Conservation (phyloP, 2,113 vertebrate species). For the Ctenomys sociabilis region DNA sequence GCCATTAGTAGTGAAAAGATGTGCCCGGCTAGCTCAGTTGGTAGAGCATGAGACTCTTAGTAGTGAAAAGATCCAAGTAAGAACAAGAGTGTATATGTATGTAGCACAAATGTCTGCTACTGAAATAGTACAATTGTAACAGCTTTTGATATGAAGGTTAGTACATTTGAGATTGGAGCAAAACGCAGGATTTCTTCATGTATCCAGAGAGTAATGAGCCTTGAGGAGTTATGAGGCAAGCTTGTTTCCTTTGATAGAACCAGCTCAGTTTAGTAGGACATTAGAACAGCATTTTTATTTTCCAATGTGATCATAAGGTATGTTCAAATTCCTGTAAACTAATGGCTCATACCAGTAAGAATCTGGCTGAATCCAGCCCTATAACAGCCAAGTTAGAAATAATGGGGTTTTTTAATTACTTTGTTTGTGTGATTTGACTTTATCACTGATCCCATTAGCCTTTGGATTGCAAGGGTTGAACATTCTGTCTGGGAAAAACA, state of each 20-base stretch:
- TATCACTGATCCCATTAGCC: slow-evolving; percentile 83
- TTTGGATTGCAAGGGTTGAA: slow-evolving; percentile 77
- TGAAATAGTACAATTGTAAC: slow-evolving; percentile 16
- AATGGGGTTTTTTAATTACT: slow-evolving; percentile 83
- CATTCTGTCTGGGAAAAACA: slow-evolving; percentile 81
- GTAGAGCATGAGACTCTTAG: too few species aligned
- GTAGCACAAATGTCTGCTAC: not conserved
- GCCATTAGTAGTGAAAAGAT: slow-evolving; percentile 36
- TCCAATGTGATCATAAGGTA: slow-evolving; percentile 82
- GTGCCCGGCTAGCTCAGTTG: too few species aligned
- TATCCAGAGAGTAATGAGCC: slow-evolving; percentile 73
- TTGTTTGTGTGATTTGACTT: slow-evolving; percentile 87
- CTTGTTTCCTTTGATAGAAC: slow-evolving; percentile 74
- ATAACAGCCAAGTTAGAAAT: slow-evolving; percentile 81
- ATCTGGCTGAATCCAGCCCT: slow-evolving; percentile 84
- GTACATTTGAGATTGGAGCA: slow-evolving; percentile 59
- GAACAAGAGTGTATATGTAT: not conserved
- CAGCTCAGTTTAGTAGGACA: slow-evolving; percentile 73
- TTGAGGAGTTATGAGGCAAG: slow-evolving; percentile 79
- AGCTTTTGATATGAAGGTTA: slow-evolving; percentile 46
- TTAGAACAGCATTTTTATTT: slow-evolving; percentile 84
- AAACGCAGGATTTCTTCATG: slow-evolving; percentile 57
- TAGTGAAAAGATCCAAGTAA: slow-evolving; percentile 50
- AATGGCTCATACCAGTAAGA: slow-evolving; percentile 85
- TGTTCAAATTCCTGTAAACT: slow-evolving; percentile 84